Base-by-base conservation (phyloP, 1,140 invertebrate genomes). In the Saccostrea echinata region DNA sequence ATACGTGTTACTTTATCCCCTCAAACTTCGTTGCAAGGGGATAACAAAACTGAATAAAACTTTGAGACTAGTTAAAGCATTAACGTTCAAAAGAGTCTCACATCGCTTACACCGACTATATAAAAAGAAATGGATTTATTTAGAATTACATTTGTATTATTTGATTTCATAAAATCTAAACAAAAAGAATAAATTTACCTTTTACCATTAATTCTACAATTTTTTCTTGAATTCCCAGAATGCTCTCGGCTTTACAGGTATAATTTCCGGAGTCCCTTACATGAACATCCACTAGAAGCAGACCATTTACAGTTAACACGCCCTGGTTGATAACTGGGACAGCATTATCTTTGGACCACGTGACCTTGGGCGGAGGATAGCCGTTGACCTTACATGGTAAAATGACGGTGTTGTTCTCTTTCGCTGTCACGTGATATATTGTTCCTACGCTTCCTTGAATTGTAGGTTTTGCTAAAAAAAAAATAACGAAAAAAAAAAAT, bases 331-430 rank as follows among this genome's bases (percentile, higher is more conserved):
- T 57, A 0, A 52, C 64, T 9, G 61, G 24, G 21, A 27, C 83
- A 0, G 27, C 87, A 30, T 80, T 57, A 33, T 84, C 33, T 51
- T 85, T 84, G 0, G 87, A 76, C 87, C 87, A 88, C 24, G 64
- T 88, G 64, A 80, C 84, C 9, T 8, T 27, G 30, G 87, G 87
- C 13, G 35, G 33, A 57, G 87, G 87, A 18, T 35, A 84, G 9
- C 87, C 87, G 53, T 81, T 71, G n/a, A 71, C 84, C 52, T 81
- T 84, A 57, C 87, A 88, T 24, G 87, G 87, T 43, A 88, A 27
- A n/a, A 88, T 84, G 8, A 88, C 71, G 18, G 87, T 88, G 12
- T 84, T 85, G 52, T 84, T 84, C 57, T 84, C 84, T 61, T 85
- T 88, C 18, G 87, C 87, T 51, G 84, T 80, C n/a, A 88, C 83